Evolutionary conservation across 2,888 invertebrate species (phyloP), one percentile per base, ranked within the genome.

Genomic region (Meliscaeva auricollis): DNA sequence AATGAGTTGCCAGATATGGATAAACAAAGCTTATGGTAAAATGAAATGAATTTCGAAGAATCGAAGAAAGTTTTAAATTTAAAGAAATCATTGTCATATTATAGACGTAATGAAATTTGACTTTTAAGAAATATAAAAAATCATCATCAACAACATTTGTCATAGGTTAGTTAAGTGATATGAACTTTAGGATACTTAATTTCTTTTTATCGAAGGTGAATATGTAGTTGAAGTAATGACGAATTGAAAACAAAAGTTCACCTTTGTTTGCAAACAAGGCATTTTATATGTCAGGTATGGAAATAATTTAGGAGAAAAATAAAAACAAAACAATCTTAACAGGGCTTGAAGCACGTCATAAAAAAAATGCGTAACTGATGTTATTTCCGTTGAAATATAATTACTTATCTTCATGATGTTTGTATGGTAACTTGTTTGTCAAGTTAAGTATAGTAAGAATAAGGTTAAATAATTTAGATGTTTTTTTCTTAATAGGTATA

Each of bases 1-100:
- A 30, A 54, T 58, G 75, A 54, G 80, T 84, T 84, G 75, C 84
- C 84, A 84, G 80, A 30, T 72, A 48, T 46, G 32, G 46, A 50
- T 46, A 44, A 48, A 75, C 48, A 74, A 38, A 58, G 38, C 26
- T n/a, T n/a, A n/a, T n/a, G 6, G 20, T 50, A 46, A 74, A 44
- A 75, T 75, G 6, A 26, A 70, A 75, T 79, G 8, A 32, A 70
- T 83, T 79, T 75, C 58, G 20, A 32, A 38, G 56, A 76, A 56
- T 56, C 52, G 41, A 64, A 79, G 83, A 84, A 84, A 84, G 83
- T 69, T 60, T 8, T 41, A 13, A 46, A 46, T 66, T 60, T 52
- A 20, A 26, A 38, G 56, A 76, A n/a, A n/a, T n/a, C n/a, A 68
- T 17, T 41, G 52, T 17, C 50, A 46, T 20, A 48, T n/a, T 11